Evolutionary conservation across 1,140 invertebrate species (phyloP).

Genomic region (Calliphora vicina): DNA sequence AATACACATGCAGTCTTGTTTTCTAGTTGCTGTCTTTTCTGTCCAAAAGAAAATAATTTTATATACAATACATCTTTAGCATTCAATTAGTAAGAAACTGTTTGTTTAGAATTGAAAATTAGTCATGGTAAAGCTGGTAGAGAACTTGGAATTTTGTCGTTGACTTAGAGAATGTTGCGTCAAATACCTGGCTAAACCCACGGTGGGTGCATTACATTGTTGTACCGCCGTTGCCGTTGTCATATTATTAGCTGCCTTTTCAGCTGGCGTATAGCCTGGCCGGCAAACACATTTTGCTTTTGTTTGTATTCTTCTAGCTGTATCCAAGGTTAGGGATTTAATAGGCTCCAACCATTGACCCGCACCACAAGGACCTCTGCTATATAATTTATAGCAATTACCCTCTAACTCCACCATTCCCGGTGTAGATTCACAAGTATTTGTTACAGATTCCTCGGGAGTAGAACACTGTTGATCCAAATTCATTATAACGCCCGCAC

Average conservation of each 20-base stretch:
- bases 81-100: background rate
- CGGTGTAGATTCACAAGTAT: constrained; percentile 67
- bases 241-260: constrained; percentile 33
- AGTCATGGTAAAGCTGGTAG: constrained; percentile 23
- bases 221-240: constrained; percentile 44
- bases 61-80: too few relatives aligned
- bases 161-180: constrained; percentile 56
- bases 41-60: too few relatives aligned
- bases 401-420: constrained; percentile 71
- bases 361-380: constrained; percentile 74
- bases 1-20: constrained; percentile 18
- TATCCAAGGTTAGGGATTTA: constrained; percentile 53
- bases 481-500: constrained; percentile 65
- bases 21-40: background rate
- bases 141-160: constrained; percentile 50
- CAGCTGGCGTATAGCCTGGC: constrained; percentile 69
- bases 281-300: constrained; percentile 74
- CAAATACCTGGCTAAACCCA: constrained; percentile 67
- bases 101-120: constrained; percentile 37
- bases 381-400: constrained; percentile 76
- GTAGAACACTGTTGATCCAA: constrained; percentile 58
- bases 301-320: constrained; percentile 41
- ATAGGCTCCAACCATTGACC: constrained; percentile 76
- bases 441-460: constrained; percentile 54
- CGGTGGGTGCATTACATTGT: constrained; percentile 65